phyloP scores from a whole-genome alignment of 2,888 invertebrate species.

The Melikaiella ostensackeni region DNA sequence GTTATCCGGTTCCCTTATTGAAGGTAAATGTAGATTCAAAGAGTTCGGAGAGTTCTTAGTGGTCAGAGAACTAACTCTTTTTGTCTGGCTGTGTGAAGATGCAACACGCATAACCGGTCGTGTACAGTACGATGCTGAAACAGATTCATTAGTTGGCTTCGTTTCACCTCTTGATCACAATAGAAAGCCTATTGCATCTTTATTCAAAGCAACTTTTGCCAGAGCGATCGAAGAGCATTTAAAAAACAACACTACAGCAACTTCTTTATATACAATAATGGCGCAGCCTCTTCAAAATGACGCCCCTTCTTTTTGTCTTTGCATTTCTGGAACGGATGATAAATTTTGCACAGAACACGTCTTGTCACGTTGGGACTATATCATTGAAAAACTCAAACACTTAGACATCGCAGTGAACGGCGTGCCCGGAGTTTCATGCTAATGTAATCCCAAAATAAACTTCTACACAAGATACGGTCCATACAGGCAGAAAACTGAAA shows the following conservation, averaged over 20 bases:
- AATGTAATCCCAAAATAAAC: not conserved
- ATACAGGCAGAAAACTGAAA: conserved; percentile 59
- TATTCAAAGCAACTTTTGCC: conserved; percentile 53
- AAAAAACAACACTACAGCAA: conserved; percentile 44
- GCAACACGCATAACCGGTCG: conserved; percentile 55
- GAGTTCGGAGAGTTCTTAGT: conserved; percentile 52
- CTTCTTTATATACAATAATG: conserved; percentile 55
- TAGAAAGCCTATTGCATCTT: conserved; percentile 51
- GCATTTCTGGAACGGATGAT: conserved; percentile 60
- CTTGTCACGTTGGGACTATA: conserved; percentile 53
- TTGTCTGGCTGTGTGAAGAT: conserved; percentile 58
- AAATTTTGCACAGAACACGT: conserved; percentile 58
- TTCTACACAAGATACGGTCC: conserved; percentile 56
- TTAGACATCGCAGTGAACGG: conserved; percentile 56
- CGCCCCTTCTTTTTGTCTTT: conserved; percentile 57
- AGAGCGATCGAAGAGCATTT: conserved; percentile 51
- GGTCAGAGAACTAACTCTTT: conserved; percentile 45
- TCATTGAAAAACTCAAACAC: conserved; percentile 46
- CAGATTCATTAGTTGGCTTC: conserved; percentile 59
- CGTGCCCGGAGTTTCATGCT: conserved; percentile 41
- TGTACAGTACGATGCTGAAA: conserved; percentile 51
- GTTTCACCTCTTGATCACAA: conserved; percentile 55
- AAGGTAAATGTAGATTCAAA: conserved; percentile 51
- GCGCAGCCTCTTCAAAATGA: conserved; percentile 53
- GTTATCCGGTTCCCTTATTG: conserved; percentile 18